phyloP scores from a whole-genome alignment of 2,888 invertebrate genomes.

The Tridacna gigas region DNA sequence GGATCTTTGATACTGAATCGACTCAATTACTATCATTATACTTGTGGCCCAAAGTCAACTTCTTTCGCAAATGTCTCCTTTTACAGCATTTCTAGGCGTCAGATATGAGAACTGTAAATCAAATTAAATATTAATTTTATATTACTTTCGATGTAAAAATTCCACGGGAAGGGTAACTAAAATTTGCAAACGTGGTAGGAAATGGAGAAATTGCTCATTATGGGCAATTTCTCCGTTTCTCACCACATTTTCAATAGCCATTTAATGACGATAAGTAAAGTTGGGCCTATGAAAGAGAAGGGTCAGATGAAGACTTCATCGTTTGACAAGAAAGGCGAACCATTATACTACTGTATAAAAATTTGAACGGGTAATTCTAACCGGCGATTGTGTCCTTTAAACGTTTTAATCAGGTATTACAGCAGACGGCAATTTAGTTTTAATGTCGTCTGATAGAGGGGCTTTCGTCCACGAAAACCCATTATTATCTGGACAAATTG shows the following conservation, averaged over 20 bases:
- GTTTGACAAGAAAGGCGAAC: not conserved
- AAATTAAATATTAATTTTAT: too few species aligned
- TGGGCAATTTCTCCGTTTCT: too few species aligned
- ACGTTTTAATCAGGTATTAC: slow-evolving; percentile 22
- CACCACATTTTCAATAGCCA: too few species aligned
- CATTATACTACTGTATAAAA: not conserved
- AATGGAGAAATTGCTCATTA: too few species aligned
- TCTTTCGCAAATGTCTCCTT: not conserved
- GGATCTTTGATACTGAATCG: slow-evolving; percentile 3
- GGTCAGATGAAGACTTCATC: slow-evolving; percentile 1
- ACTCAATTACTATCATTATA: slow-evolving; percentile 25
- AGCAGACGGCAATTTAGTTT: slow-evolving; percentile 22
- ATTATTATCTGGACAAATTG: slow-evolving; percentile 27
- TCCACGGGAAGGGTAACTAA: too few species aligned
- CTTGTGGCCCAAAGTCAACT: slow-evolving; percentile 10
- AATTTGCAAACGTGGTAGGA: too few species aligned
- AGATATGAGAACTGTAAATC: too few species aligned
- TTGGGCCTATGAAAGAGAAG: not conserved
- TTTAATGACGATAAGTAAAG: not conserved
- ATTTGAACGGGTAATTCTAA: slow-evolving; percentile 16
- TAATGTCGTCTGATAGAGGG: slow-evolving; percentile 26
- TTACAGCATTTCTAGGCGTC: not conserved
- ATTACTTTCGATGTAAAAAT: too few species aligned
- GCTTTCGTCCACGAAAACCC: slow-evolving; percentile 10
- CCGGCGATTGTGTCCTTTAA: slow-evolving; percentile 6